phyloP scores from a whole-genome alignment of 1,140 invertebrate species.

The Apis florea region DNA sequence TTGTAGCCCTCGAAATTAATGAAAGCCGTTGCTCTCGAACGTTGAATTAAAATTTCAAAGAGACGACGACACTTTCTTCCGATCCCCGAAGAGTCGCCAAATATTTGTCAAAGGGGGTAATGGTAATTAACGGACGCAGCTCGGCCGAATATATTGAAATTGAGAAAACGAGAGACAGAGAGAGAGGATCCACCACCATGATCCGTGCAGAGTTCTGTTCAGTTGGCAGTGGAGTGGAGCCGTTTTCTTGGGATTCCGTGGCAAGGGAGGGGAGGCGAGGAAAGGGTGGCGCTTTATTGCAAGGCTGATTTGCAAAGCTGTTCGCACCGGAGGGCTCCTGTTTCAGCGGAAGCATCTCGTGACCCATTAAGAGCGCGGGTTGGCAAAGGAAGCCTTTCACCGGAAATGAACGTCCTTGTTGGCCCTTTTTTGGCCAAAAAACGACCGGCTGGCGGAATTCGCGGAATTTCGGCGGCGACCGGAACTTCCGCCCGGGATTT shows the following conservation, averaged over 20 bases:
- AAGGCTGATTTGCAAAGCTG: slow-evolving; percentile 56
- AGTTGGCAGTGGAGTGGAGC: neutral
- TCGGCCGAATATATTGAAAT: slow-evolving; percentile 15
- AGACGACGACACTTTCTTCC: neutral
- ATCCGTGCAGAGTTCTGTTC: neutral
- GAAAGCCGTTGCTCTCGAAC: neutral
- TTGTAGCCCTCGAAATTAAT: neutral
- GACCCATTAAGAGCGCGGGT: slow-evolving; percentile 56
- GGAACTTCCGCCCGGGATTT: slow-evolving; percentile 8
- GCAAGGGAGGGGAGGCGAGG: neutral
- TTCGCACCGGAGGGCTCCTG: slow-evolving; percentile 42
- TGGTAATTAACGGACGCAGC: slow-evolving; percentile 4
- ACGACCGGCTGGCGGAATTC: neutral
- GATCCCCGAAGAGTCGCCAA: slow-evolving; percentile 3
- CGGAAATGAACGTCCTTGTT: slow-evolving; percentile 50
- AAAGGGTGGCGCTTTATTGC: slow-evolving; percentile 50
- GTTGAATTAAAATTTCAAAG: slow-evolving; percentile 31
- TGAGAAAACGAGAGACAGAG: neutral
- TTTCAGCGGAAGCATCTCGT: slow-evolving; percentile 49
- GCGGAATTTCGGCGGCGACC: slow-evolving; percentile 17
- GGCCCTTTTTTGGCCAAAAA: slow-evolving; percentile 35
- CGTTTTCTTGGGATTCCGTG: neutral
- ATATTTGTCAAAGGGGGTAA: slow-evolving; percentile 24
- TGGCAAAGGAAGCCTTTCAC: slow-evolving; percentile 47
- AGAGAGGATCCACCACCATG: neutral